Evolutionary conservation across 2,797 vertebrate species (phyloP), one percentile per base, ranked within the genome.

Genomic region (Furcifer pardalis): DNA sequence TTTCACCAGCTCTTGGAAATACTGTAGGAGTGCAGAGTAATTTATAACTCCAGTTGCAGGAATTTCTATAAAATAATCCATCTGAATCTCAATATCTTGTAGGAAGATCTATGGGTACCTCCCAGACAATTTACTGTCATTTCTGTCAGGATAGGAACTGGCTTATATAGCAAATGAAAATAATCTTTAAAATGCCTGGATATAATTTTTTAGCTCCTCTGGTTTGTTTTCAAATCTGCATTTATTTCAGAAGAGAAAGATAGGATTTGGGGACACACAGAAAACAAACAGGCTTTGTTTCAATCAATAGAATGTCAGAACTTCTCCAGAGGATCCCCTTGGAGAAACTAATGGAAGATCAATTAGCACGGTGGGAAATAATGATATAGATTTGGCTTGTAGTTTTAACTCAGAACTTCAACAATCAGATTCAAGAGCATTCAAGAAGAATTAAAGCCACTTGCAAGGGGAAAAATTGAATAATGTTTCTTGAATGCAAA

Each of bases 141-240:
- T 86, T 82, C 87, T 71, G 21, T 23, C 0, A 80, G 56, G 12
- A 87, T 49, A 81, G 1, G 79, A 86, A 87, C 87, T 87, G 84
- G 79, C 87, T 52, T 30, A 46, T 46, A 66, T 42, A 1, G 62
- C 84, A 40, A 25, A 72, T 37, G 35, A 59, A 56, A 60, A n/a
- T n/a, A n/a, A n/a, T n/a, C n/a, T n/a, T n/a, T n/a, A n/a, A n/a
- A n/a, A n/a, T n/a, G n/a, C n/a, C n/a, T n/a, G n/a, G n/a, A n/a
- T n/a, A n/a, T n/a, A n/a, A n/a, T n/a, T 68, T 82, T 76, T 79
- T 37, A n/a, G 21, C 27, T 52, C 89, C 89, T 87, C 85, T 82
- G 73, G 87, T 88, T 90, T 89, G 49, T 90, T 90, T 90, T 84
- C 69, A 85, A 88, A 84, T 4, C 40, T 42, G 30, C 72, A 19